Conservation (phyloP, 2,797 vertebrate genomes). For the Cuculus canorus region DNA sequence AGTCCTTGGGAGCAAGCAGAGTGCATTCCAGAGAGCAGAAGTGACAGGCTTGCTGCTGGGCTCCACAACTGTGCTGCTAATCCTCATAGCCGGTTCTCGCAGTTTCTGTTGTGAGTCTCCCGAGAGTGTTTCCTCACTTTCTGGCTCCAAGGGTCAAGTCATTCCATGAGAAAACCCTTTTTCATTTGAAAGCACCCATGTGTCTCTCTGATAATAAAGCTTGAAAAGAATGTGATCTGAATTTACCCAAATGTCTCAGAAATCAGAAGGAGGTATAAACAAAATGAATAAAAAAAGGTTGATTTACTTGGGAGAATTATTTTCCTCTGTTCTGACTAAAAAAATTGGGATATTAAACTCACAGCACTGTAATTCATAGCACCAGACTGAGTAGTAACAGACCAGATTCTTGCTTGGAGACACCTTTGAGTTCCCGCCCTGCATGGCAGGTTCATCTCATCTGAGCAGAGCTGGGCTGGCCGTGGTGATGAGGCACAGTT, state of each 20-base stretch:
- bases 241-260: neutral
- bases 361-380: neutral
- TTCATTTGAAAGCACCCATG: neutral
- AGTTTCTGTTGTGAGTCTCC: neutral
- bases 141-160: neutral
- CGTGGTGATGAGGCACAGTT: rapidly evolving
- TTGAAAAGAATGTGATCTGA: neutral
- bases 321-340: neutral
- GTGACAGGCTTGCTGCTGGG: neutral
- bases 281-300: neutral
- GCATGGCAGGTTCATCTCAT: neutral
- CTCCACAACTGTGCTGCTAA: neutral
- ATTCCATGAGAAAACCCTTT: neutral
- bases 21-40: neutral
- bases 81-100: neutral
- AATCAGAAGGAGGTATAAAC: neutral
- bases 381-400: neutral
- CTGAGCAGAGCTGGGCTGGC: neutral
- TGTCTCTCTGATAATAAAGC: neutral
- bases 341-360: neutral
- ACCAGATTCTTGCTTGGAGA: neutral
- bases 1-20: neutral
- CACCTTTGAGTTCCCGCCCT: neutral
- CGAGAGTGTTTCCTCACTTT: neutral
- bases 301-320: neutral